Evolutionary conservation across 2,113 vertebrate species (phyloP).

Genomic region (Lanius ludovicianus): DNA sequence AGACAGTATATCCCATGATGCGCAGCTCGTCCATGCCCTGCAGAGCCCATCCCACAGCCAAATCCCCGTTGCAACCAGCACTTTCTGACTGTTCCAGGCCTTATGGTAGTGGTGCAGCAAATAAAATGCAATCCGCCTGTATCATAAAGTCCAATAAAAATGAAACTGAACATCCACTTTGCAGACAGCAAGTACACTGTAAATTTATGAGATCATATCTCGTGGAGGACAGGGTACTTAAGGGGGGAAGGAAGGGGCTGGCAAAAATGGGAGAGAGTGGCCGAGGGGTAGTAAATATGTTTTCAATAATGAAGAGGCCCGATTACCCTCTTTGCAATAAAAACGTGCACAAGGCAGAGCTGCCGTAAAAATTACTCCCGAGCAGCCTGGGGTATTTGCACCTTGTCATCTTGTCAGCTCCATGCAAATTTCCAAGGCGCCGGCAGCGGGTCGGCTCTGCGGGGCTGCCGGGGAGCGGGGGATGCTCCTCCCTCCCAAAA

Average conservation of each 20-base stretch:
- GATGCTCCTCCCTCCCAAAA: not conserved
- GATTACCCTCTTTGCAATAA: constrained; percentile 70
- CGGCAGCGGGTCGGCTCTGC: not conserved
- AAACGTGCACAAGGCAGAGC: constrained; percentile 60
- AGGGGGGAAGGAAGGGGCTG: constrained; percentile 57
- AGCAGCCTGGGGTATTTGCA: constrained; percentile 48
- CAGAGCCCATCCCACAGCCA: not conserved
- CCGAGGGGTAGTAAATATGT: constrained; percentile 65
- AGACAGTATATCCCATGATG: rapidly evolving
- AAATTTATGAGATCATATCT: constrained; percentile 72
- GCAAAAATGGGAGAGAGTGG: constrained; percentile 61
- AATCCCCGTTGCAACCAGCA: not conserved
- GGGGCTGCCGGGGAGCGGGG: not conserved
- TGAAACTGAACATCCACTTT: constrained; percentile 74
- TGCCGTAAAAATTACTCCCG: constrained; percentile 52
- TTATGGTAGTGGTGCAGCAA: constrained; percentile 54
- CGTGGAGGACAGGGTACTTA: constrained; percentile 64
- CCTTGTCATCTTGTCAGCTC: constrained; percentile 62
- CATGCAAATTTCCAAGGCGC: constrained; percentile 17
- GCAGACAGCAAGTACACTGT: constrained; percentile 65
- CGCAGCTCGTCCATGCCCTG: not conserved
- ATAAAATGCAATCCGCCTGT: constrained; percentile 66
- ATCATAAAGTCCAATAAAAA: constrained; percentile 74
- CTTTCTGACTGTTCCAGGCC: not conserved
- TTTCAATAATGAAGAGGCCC: constrained; percentile 70